Percentiles rank a stretch among this genome's conserved stretches.
Evolutionary conservation across 2,888 invertebrate genomes (phyloP).

Genomic region (Creontiades dilutus): DNA sequence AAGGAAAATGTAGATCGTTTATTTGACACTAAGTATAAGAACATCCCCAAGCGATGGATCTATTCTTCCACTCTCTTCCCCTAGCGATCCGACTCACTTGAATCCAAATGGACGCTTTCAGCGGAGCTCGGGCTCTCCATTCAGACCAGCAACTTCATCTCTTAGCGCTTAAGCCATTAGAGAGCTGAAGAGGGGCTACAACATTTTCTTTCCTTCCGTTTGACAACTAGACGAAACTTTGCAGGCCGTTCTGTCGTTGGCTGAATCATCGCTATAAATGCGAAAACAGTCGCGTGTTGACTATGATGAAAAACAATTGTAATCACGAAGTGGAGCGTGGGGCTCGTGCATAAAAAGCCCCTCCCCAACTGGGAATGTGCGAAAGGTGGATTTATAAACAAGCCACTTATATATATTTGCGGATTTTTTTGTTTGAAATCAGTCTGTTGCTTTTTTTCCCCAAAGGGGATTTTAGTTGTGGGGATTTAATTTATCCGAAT

Average conservation of each 20-base stretch:
- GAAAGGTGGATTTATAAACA: no score
- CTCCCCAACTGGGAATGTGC: no score
- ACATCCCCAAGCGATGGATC: conserved; percentile 31
- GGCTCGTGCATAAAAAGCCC: no score
- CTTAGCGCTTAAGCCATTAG: conserved; percentile 28
- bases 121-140: conserved; percentile 15
- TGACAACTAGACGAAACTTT: not conserved
- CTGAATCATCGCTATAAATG: no score
- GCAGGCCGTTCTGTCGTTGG: not conserved
- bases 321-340: no score
- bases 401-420: no score
- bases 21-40: conserved; percentile 44
- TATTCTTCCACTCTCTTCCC: conserved; percentile 33
- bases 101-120: conserved; percentile 64
- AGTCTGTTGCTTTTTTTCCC: no score
- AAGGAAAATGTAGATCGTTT: conserved; percentile 16
- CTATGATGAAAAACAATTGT: no score
- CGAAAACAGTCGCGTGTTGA: no score
- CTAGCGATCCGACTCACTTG: conserved; percentile 10
- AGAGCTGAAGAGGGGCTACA: conserved; percentile 21
- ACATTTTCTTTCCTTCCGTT: conserved; percentile 12
- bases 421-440: no score
- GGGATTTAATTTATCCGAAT: no score
- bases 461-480: no score
- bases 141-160: conserved; percentile 43